Percentiles rank a stretch among this genome's conserved stretches.
Conservation (phyloP, 1,140 invertebrate genomes). For the Arion vulgaris region DNA sequence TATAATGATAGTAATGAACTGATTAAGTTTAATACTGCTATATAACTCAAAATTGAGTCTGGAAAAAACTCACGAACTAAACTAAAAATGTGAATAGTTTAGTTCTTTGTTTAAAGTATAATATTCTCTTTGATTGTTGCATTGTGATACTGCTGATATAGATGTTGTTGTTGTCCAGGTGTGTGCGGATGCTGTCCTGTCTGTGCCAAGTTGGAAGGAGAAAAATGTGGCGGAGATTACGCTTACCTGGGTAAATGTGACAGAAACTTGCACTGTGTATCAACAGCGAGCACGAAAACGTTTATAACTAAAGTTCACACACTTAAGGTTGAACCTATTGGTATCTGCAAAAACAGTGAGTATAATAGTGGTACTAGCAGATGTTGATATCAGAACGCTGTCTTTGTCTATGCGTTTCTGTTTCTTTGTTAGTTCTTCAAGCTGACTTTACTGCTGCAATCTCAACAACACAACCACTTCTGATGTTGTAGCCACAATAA, state of each 20-base stretch:
- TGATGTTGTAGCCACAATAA: too few species aligned
- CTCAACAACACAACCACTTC: background rate
- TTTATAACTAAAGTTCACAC: conserved; percentile 30
- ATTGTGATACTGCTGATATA: too few species aligned
- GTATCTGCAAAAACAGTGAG: conserved; percentile 52
- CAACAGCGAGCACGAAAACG: conserved; percentile 11
- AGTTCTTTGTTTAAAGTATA: too few species aligned
- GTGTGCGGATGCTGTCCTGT: conserved; percentile 69
- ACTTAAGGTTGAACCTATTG: conserved; percentile 43
- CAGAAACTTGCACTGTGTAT: conserved; percentile 59
- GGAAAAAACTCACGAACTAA: too few species aligned
- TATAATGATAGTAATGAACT: too few species aligned
- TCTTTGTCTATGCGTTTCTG: background rate
- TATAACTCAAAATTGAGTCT: too few species aligned
- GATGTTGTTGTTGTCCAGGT: conserved; percentile 42
- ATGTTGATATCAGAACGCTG: too few species aligned
- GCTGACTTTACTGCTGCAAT: background rate
- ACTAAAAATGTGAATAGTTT: too few species aligned
- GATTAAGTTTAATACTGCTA: too few species aligned
- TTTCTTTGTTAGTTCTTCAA: background rate
- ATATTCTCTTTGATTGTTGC: too few species aligned
- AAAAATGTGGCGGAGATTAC: conserved; percentile 67
- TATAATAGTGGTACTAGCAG: background rate
- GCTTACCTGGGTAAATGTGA: conserved; percentile 71
- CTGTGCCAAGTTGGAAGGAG: conserved; percentile 65